Percentiles rank a stretch among this genome's conserved stretches.
Conservation (phyloP, 1,140 invertebrate genomes). For the Mactra quadrangularis region DNA sequence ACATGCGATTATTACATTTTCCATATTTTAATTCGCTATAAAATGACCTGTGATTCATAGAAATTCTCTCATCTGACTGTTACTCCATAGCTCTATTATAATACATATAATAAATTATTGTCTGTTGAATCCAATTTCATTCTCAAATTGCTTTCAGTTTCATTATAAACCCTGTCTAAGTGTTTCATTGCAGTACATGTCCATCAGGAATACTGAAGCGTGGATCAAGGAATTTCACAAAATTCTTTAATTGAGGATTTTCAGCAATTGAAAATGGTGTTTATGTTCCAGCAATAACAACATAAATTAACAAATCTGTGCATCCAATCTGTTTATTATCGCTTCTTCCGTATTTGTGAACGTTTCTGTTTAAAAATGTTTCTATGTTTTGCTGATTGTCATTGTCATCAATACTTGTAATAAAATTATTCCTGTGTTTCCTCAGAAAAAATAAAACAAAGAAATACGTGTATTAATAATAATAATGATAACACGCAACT, state of each 20-base stretch:
- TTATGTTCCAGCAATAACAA: background rate
- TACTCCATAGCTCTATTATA: constrained; percentile 55
- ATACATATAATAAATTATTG: constrained; percentile 27
- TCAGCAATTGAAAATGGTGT: constrained; percentile 13
- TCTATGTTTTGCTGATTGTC: background rate
- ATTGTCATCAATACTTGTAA: background rate
- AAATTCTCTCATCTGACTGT: constrained; percentile 59
- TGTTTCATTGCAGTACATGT: background rate
- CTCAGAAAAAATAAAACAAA: background rate
- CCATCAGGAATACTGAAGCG: constrained; percentile 1
- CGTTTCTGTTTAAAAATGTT: background rate
- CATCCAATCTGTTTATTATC: background rate
- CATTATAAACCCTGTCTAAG: background rate
- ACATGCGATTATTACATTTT: too few relatives aligned
- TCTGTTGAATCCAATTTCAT: constrained; percentile 1
- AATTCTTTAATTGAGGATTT: background rate
- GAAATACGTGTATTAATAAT: too few relatives aligned
- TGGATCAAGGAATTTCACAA: constrained; percentile 10
- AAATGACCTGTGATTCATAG: constrained; percentile 54
- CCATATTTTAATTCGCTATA: background rate
- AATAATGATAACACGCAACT: too few relatives aligned
- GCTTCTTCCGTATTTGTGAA: background rate
- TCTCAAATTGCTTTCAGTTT: background rate
- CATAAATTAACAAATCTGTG: constrained; percentile 4
- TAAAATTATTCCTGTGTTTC: background rate